phyloP scores from a whole-genome alignment of 1,140 invertebrate genomes.

The Brachionus rubens region DNA sequence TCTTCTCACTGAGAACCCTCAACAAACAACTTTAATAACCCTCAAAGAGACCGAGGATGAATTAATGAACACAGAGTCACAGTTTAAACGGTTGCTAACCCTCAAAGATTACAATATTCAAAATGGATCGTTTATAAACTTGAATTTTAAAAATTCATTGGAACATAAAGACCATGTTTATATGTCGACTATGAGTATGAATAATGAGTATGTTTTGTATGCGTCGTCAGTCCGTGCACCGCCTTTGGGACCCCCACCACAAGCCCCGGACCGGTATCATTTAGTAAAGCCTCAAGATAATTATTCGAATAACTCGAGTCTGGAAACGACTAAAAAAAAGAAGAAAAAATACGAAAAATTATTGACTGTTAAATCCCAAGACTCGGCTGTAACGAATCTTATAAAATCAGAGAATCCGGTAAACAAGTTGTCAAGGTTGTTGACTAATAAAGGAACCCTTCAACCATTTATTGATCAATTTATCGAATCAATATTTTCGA shows the following conservation, averaged over 20 bases:
- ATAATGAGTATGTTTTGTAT: conserved; percentile 15
- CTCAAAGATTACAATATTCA: conserved; percentile 42
- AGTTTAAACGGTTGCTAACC: neutral
- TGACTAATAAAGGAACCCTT: neutral
- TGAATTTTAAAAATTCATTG: neutral
- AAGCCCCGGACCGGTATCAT: neutral
- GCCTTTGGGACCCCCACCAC: neutral
- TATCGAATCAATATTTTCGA: neutral
- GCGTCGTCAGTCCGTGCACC: neutral
- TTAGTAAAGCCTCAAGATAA: conserved; percentile 2
- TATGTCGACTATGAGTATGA: conserved; percentile 33
- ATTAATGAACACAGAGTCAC: neutral
- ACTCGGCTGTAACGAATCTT: neutral
- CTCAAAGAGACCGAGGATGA: conserved; percentile 34
- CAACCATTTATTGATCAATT: conserved; percentile 42
- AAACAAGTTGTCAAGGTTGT: neutral
- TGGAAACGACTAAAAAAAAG: neutral
- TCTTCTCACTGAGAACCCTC: neutral
- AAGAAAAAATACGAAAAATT: conserved; percentile 43
- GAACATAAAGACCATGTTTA: conserved; percentile 8
- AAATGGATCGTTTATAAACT: conserved; percentile 43
- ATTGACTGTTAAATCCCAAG: conserved; percentile 18
- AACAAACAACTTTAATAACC: conserved; percentile 8
- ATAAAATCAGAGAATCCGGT: neutral
- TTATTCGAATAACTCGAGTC: neutral